Percentiles rank a stretch among this genome's conserved stretches.
Evolutionary conservation across 1,140 invertebrate species (phyloP).

Genomic region (Tetramorium parvispinum): DNA sequence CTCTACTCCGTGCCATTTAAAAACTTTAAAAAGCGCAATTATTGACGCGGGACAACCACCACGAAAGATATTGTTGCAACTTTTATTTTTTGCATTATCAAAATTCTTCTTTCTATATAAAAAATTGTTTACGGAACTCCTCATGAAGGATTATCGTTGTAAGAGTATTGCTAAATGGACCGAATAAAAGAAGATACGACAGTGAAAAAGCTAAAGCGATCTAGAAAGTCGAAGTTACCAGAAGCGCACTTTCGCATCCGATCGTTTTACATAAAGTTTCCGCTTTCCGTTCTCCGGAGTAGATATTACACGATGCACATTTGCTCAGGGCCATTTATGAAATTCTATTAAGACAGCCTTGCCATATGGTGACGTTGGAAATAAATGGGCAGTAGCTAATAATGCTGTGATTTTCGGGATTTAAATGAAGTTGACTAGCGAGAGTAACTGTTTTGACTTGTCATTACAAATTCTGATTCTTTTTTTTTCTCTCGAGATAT

Average conservation of each 20-base stretch:
- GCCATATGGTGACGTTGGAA: background rate
- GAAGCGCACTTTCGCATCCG: conserved; percentile 23
- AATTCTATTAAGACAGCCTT: conserved; percentile 47
- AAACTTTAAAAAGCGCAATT: background rate
- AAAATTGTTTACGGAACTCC: background rate
- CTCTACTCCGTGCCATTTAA: background rate
- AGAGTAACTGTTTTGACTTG: conserved; percentile 8
- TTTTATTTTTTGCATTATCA: background rate
- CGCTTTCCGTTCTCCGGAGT: background rate
- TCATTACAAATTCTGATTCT: background rate
- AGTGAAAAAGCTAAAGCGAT: conserved; percentile 40
- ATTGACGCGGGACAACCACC: background rate
- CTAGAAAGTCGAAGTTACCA: conserved; percentile 29
- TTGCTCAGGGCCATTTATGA: conserved; percentile 45
- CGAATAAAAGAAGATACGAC: conserved; percentile 43
- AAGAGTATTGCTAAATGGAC: conserved; percentile 29
- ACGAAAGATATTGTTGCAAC: background rate
- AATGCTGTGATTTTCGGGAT: background rate
- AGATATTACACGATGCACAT: conserved; percentile 33
- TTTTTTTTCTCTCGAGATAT: background rate
- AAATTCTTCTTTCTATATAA: background rate
- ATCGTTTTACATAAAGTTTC: conserved; percentile 43
- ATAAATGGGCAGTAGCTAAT: conserved; percentile 38
- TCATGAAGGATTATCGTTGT: background rate
- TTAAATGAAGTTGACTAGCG: background rate